Percentiles rank a stretch among this genome's conserved stretches.
Conservation (phyloP, 2,797 vertebrate genomes). For the Cuculus canorus region DNA sequence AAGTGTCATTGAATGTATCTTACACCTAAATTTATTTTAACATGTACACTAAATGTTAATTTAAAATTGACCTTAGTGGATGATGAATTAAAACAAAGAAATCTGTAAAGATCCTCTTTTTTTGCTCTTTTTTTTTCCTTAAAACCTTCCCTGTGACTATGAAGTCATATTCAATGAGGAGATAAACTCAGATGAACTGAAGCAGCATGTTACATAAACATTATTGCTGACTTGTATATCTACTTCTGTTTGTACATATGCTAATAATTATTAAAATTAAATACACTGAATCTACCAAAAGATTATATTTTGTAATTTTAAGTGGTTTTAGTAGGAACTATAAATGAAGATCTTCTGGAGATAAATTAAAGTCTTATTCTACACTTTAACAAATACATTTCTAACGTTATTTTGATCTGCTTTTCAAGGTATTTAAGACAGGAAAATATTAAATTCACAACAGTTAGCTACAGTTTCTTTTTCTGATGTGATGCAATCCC, state of each 20-base stretch:
- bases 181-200: neutral
- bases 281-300: neutral
- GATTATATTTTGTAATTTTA: neutral
- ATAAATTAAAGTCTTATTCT: neutral
- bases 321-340: neutral
- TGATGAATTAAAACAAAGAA: neutral
- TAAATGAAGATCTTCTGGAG: neutral
- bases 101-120: neutral
- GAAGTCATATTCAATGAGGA: neutral
- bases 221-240: neutral
- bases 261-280: neutral
- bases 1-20: neutral
- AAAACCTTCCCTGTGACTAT: neutral
- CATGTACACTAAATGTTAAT: neutral
- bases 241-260: neutral
- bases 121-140: neutral
- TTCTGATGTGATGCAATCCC: neutral
- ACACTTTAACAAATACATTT: neutral
- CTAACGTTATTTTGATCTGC: neutral
- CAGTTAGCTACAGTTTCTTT: neutral
- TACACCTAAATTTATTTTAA: neutral
- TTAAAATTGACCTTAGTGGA: neutral
- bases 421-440: neutral
- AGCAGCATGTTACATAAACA: neutral
- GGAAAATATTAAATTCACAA: neutral